These are phyloP conservation scores for Rhea americana DNA, from an alignment of 2,113 vertebrate genomes.

Conservation along the genomic window DNA sequence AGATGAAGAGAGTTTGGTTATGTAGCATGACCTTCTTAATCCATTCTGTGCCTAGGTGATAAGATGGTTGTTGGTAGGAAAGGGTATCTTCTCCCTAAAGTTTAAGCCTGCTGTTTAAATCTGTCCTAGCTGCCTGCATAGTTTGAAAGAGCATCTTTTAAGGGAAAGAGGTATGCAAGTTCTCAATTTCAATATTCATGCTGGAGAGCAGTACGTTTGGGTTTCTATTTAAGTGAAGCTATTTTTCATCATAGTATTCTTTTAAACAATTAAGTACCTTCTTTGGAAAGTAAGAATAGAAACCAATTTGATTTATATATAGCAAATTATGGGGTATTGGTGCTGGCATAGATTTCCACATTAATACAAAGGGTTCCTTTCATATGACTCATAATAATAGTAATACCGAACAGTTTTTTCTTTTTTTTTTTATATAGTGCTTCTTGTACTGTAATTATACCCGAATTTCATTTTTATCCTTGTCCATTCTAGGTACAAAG, in stretches of 20 bases:
- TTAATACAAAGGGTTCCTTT: not conserved
- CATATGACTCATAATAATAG: not conserved
- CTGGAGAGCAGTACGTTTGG: not conserved
- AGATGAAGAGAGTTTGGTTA: not conserved
- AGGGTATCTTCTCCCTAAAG: not conserved
- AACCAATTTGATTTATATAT: not conserved
- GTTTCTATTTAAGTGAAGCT: not conserved
- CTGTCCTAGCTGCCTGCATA: not conserved
- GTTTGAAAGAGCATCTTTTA: not conserved
- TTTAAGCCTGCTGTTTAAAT: not conserved
- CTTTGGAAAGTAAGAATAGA: not conserved
- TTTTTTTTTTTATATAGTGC: not conserved
- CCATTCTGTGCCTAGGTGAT: rapidly evolving
- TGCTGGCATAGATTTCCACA: not conserved
- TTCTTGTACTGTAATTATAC: not conserved
- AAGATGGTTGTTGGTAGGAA: not conserved
- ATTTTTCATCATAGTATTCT: not conserved
- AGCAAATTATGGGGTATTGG: not conserved
- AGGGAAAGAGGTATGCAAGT: not conserved
- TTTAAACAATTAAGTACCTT: not conserved
- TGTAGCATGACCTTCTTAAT: not conserved
- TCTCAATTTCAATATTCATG: not conserved
- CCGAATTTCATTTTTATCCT: not conserved
- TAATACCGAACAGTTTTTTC: rapidly evolving
- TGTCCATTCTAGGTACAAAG: constrained; percentile 85